Percentiles rank a stretch among this genome's conserved stretches.
Evolutionary conservation across 1,140 invertebrate species (phyloP).

Genomic region (Bombus polaris): DNA sequence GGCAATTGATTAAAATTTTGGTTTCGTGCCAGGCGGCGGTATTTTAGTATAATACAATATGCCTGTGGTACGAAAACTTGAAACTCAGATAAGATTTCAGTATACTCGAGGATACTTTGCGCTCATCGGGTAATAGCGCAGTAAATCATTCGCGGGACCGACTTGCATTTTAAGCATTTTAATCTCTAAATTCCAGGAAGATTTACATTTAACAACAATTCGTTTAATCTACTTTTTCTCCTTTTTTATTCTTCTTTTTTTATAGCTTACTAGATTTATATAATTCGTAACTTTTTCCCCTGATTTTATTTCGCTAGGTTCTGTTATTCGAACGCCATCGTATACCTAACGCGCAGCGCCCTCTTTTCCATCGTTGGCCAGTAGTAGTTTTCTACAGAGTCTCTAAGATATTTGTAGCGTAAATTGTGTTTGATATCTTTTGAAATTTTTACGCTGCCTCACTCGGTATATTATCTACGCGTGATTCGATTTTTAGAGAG

Average conservation of each 20-base stretch:
- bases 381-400: no score
- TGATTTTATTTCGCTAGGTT: no score
- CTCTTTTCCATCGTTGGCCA: no score
- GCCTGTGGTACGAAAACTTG: background rate
- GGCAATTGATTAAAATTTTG: background rate
- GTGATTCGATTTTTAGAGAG: no score
- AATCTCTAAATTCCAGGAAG: background rate
- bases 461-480: accelerated
- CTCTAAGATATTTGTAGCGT: no score
- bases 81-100: slow-evolving; percentile 3
- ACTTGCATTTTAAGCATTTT: background rate
- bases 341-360: no score
- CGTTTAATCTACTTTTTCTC: no score
- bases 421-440: no score
- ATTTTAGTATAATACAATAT: background rate
- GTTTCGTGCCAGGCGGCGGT: background rate
- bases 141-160: background rate
- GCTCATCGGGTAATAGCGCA: background rate
- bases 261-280: background rate
- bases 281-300: background rate
- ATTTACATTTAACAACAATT: background rate
- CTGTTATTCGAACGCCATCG: no score
- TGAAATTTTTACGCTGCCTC: no score
- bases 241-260: background rate
- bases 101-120: background rate